Conservation (phyloP, 2,888 invertebrate species). For the Eurytoma californica region DNA sequence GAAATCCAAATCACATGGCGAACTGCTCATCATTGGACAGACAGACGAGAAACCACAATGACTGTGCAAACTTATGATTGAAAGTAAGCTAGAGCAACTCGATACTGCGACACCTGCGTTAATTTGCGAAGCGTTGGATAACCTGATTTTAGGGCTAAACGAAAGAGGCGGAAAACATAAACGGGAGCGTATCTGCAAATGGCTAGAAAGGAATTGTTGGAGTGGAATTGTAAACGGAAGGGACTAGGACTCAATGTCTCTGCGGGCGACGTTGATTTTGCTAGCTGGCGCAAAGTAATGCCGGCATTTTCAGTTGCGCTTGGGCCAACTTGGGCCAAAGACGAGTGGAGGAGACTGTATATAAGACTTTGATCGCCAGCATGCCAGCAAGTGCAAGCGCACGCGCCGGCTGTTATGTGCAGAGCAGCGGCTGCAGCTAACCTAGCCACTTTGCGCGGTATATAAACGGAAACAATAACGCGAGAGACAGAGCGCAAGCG, state of each 20-base stretch:
- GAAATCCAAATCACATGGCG: conserved; percentile 22
- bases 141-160: conserved; percentile 2
- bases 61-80: conserved; percentile 32
- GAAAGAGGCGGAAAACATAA: background rate
- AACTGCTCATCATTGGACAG: conserved; percentile 31
- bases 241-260: conserved; percentile 23
- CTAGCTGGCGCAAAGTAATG: conserved; percentile 44
- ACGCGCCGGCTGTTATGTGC: conserved; percentile 32
- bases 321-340: background rate
- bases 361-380: conserved; percentile 40
- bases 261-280: conserved; percentile 49
- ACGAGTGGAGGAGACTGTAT: background rate
- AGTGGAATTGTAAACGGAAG: no score
- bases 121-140: background rate
- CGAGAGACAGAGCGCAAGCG: conserved; percentile 5
- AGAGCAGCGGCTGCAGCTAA: background rate
- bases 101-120: background rate
- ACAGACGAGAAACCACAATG: conserved; percentile 6
- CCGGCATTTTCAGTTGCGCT: conserved; percentile 24
- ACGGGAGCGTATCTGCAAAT: background rate
- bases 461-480: conserved; percentile 48
- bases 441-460: conserved; percentile 11
- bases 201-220: no score
- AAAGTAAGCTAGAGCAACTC: background rate
- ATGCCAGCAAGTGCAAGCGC: conserved; percentile 2